Evolutionary conservation across 1,140 invertebrate genomes (phyloP).

Genomic region (Brachionus plicatilis): DNA sequence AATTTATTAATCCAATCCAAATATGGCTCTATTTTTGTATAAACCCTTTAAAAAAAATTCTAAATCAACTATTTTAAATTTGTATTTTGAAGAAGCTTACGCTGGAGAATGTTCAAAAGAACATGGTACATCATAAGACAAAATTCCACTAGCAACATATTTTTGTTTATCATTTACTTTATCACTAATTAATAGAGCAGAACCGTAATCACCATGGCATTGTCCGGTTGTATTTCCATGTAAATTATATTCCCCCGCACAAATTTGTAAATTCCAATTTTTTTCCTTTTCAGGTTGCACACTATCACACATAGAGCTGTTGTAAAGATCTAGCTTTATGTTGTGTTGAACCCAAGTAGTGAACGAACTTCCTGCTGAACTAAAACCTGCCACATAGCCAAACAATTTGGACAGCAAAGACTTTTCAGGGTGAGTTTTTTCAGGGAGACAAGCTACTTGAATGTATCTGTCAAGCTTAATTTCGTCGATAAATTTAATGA

Average conservation of each 20-base stretch:
- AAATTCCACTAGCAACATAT: constrained; percentile 3
- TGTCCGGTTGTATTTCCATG: neutral
- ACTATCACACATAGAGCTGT: constrained; percentile 14
- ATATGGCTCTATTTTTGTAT: neutral
- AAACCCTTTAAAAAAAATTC: neutral
- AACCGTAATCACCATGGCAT: constrained; percentile 27
- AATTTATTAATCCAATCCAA: neutral
- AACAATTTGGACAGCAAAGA: neutral
- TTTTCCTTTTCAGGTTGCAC: neutral
- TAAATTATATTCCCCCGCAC: neutral
- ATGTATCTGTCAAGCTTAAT: neutral
- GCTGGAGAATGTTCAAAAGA: neutral
- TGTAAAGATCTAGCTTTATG: neutral
- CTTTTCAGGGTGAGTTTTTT: neutral
- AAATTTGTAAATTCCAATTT: constrained; percentile 34
- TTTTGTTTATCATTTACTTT: neutral
- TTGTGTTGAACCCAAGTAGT: neutral
- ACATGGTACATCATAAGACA: neutral
- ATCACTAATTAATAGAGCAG: neutral
- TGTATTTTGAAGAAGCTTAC: neutral
- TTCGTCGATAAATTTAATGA: neutral
- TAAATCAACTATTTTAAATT: neutral
- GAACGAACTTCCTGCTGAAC: neutral
- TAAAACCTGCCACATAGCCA: constrained; percentile 4
- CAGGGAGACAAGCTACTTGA: constrained; percentile 9